Percentiles rank a stretch among this genome's conserved stretches.
Conservation (phyloP, 1,140 invertebrate species). For the Planococcus citri region DNA sequence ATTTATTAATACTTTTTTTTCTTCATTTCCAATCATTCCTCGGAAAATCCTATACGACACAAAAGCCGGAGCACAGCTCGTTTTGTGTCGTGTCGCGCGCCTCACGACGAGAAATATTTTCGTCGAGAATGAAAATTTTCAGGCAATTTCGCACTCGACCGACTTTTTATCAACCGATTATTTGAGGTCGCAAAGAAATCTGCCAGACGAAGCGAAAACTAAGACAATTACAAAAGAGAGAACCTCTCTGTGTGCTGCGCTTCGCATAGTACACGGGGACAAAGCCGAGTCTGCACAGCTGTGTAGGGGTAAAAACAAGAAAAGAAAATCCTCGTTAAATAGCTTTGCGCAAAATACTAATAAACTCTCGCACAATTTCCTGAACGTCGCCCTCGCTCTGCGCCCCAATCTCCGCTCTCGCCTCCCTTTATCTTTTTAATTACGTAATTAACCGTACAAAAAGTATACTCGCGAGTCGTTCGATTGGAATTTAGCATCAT, state of each 20-base stretch:
- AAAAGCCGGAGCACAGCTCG: too few species aligned
- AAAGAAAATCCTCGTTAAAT: not conserved
- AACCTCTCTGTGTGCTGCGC: not conserved
- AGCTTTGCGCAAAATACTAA: not conserved
- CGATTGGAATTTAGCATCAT: not conserved
- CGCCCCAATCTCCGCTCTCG: not conserved
- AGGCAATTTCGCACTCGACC: not conserved
- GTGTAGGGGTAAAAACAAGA: too few species aligned
- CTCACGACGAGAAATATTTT: not conserved
- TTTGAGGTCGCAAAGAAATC: not conserved
- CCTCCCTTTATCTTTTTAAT: not conserved
- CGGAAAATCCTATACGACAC: too few species aligned
- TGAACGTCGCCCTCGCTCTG: too few species aligned
- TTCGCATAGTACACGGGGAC: not conserved
- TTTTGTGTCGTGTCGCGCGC: too few species aligned
- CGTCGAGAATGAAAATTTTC: not conserved
- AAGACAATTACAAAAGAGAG: not conserved
- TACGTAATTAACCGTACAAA: not conserved
- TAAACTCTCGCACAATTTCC: too few species aligned
- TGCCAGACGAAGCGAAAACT: constrained; percentile 1
- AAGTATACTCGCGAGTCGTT: not conserved
- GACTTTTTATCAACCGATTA: not conserved
- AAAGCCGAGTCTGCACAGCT: too few species aligned
- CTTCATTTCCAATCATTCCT: too few species aligned
- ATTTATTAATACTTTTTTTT: too few species aligned